A percentile compares a stretch with the other conserved stretches of the same genome.
These are phyloP conservation scores for Nasalis larvatus DNA, from an alignment of 2,113 vertebrate species.

Conservation along the genomic window DNA sequence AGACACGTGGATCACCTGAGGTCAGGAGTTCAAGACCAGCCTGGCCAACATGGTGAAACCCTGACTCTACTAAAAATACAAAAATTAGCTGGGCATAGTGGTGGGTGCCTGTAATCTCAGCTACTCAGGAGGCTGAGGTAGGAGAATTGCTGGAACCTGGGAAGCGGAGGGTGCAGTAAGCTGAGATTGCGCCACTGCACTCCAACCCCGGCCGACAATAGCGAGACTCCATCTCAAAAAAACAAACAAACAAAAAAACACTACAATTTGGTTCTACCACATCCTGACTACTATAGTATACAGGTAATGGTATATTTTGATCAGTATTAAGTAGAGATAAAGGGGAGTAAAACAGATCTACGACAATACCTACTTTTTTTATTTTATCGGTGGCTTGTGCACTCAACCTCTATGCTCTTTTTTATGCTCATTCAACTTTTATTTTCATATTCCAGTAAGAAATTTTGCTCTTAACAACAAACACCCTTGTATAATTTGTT, in stretches of 20 bases:
- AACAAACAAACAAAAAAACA: not conserved
- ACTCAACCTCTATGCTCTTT: not conserved
- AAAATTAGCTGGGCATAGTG: too few species aligned
- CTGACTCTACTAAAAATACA: too few species aligned
- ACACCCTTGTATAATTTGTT: not conserved
- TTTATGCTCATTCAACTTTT: conserved; percentile 28
- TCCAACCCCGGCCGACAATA: too few species aligned
- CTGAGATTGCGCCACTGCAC: too few species aligned
- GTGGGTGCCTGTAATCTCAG: too few species aligned
- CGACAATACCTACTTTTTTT: not conserved
- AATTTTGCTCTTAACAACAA: not conserved
- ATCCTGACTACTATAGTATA: not conserved
- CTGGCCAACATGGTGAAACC: too few species aligned
- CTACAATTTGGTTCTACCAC: not conserved
- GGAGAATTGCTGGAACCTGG: too few species aligned
- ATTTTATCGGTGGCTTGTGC: not conserved
- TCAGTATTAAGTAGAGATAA: not conserved
- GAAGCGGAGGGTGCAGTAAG: too few species aligned
- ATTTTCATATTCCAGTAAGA: not conserved
- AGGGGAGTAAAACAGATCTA: not conserved
- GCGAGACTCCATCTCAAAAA: too few species aligned
- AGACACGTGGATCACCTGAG: too few species aligned
- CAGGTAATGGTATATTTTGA: not conserved
- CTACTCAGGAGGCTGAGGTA: too few species aligned
- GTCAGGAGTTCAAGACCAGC: too few species aligned